phyloP scores from a whole-genome alignment of 2,113 vertebrate species.

The Sinocyclocheilus maitianheensis region DNA sequence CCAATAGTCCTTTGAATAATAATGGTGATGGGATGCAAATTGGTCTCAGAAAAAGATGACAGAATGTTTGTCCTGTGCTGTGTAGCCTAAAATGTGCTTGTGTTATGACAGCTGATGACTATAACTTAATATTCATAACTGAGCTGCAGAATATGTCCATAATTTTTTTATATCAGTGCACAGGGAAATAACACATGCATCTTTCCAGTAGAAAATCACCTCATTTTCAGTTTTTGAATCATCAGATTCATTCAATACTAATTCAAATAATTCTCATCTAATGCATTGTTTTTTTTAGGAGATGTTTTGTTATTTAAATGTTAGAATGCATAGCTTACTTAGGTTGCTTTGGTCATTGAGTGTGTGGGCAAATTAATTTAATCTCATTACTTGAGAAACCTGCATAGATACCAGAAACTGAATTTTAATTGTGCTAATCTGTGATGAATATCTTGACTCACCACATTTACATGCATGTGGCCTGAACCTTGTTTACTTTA shows the following conservation, averaged over 20 bases:
- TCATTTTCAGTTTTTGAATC: not conserved
- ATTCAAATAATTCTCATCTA: not conserved
- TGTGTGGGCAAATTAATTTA: not conserved
- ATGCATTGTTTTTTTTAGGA: not conserved
- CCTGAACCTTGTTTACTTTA: constrained; percentile 21
- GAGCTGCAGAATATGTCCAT: not conserved
- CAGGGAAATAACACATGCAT: not conserved
- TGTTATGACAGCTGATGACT: constrained; percentile 11
- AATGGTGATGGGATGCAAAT: constrained; percentile 13
- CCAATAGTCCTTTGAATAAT: not conserved
- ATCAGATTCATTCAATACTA: not conserved
- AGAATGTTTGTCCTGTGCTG: not conserved
- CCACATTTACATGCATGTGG: not conserved
- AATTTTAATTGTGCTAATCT: constrained; percentile 13
- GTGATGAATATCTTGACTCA: constrained; percentile 8
- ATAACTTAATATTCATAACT: not conserved
- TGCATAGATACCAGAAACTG: not conserved
- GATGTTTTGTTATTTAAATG: not conserved
- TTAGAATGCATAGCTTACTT: not conserved
- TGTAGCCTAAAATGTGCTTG: not conserved
- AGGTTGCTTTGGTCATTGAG: not conserved
- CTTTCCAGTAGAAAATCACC: not conserved
- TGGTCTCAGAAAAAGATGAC: not conserved
- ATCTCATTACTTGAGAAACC: not conserved
- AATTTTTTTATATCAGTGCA: not conserved